Percentiles rank a stretch among this genome's conserved stretches.
Evolutionary conservation across 2,797 vertebrate genomes (phyloP).

Genomic region (Xiphorhynchus erythropygius): DNA sequence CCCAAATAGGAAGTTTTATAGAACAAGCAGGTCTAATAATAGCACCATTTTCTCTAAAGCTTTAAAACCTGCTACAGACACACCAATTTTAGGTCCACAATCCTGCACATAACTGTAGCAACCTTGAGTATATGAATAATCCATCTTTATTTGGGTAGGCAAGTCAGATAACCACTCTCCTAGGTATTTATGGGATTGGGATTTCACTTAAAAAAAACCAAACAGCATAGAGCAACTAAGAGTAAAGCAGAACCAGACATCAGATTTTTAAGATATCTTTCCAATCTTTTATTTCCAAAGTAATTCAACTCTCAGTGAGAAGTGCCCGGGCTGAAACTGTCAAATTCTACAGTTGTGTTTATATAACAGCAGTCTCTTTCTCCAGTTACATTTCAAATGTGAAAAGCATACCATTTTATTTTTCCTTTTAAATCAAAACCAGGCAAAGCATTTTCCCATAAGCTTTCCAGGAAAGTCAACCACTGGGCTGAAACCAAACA

Average conservation of each 20-base stretch:
- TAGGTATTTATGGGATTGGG: not conserved
- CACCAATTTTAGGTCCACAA: not conserved
- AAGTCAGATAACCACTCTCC: not conserved
- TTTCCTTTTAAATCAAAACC: not conserved
- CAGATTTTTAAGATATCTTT: not conserved
- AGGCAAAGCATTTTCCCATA: conserved; percentile 17
- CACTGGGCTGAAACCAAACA: conserved; percentile 14
- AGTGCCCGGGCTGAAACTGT: not conserved
- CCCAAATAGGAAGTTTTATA: not conserved
- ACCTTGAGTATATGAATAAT: not conserved
- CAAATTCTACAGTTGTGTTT: not conserved
- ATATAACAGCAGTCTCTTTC: not conserved
- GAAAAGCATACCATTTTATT: not conserved
- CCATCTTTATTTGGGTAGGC: not conserved
- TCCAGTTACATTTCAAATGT: not conserved
- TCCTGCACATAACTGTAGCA: not conserved
- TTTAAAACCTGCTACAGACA: not conserved
- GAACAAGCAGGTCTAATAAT: not conserved
- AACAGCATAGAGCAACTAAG: not conserved
- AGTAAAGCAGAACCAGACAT: not conserved
- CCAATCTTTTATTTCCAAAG: not conserved
- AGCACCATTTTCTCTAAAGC: not conserved
- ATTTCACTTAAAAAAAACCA: not conserved
- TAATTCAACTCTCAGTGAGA: not conserved
- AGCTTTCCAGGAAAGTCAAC: conserved; percentile 31